These are phyloP conservation scores for Macrostomum cliftonense DNA, from an alignment of 2,888 invertebrate genomes.

Conservation along the genomic window DNA sequence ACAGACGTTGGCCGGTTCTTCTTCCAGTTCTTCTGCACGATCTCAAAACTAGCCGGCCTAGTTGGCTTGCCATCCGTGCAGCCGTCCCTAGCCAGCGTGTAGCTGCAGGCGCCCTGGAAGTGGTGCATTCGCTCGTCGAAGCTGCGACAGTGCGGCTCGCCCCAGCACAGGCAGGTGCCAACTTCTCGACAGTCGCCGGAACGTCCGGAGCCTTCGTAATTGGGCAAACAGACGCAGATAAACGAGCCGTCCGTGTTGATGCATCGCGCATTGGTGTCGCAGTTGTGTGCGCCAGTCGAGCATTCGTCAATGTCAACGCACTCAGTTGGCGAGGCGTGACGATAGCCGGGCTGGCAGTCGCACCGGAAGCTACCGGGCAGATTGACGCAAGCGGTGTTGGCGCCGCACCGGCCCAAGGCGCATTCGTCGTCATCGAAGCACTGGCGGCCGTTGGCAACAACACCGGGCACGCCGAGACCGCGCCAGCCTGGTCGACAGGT, in stretches of 20 bases:
- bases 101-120: conserved; percentile 24
- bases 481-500: conserved; percentile 2
- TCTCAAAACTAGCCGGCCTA: conserved; percentile 15
- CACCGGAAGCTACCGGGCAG: conserved; percentile 21
- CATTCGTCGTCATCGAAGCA: conserved; percentile 13
- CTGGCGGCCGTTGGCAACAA: no score
- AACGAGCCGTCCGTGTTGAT: background rate
- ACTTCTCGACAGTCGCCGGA: conserved; percentile 14
- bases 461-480: background rate
- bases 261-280: conserved; percentile 1
- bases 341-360: conserved; percentile 19
- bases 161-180: conserved; percentile 24
- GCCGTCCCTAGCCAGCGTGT: conserved; percentile 20
- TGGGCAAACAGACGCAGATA: background rate
- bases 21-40: conserved; percentile 15
- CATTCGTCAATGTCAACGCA: conserved; percentile 1
- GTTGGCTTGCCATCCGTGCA: conserved; percentile 15
- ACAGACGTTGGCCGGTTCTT: background rate
- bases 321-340: conserved; percentile 4
- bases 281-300: background rate
- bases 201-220: background rate
- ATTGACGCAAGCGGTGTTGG: conserved; percentile 20
- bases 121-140: conserved; percentile 19
- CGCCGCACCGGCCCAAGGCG: conserved; percentile 8
- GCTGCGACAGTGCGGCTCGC: conserved; percentile 27